Conservation (phyloP, 1,140 invertebrate genomes). For the Stegodyphus mimosarum region DNA sequence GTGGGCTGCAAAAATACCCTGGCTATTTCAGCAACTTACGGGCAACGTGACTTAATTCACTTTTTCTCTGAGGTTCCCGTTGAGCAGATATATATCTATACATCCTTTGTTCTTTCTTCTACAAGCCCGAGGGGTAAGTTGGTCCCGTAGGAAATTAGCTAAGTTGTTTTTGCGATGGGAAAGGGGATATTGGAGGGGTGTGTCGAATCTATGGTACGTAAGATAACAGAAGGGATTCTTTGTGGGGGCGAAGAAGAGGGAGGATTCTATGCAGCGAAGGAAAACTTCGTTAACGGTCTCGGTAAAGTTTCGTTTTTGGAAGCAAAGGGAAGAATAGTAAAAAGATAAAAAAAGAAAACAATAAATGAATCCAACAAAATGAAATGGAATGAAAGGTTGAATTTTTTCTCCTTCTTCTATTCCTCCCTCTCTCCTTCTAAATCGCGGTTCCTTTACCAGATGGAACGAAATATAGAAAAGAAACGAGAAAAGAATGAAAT, state of each 20-base stretch:
- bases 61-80: neutral
- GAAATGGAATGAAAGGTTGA: constrained; percentile 19
- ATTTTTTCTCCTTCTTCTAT: neutral
- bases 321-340: neutral
- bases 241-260: neutral
- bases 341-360: neutral
- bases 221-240: constrained; percentile 17
- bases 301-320: constrained; percentile 3
- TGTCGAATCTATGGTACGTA: constrained; percentile 40
- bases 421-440: neutral
- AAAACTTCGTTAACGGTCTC: constrained; percentile 49
- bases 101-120: constrained; percentile 34
- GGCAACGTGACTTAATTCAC: constrained; percentile 8
- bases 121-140: constrained; percentile 23
- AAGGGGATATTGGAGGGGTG: no score
- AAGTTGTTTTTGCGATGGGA: constrained; percentile 39
- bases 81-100: constrained; percentile 17
- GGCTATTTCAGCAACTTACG: no score
- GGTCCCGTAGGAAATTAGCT: constrained; percentile 56
- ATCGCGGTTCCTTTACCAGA: neutral
- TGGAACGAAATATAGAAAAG: neutral
- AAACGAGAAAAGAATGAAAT: constrained; percentile 2
- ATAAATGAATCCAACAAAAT: neutral
- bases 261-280: constrained; percentile 1
- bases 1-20: no score